Conservation (phyloP, 2,888 invertebrate species). For the Cacoxenus indagator region DNA sequence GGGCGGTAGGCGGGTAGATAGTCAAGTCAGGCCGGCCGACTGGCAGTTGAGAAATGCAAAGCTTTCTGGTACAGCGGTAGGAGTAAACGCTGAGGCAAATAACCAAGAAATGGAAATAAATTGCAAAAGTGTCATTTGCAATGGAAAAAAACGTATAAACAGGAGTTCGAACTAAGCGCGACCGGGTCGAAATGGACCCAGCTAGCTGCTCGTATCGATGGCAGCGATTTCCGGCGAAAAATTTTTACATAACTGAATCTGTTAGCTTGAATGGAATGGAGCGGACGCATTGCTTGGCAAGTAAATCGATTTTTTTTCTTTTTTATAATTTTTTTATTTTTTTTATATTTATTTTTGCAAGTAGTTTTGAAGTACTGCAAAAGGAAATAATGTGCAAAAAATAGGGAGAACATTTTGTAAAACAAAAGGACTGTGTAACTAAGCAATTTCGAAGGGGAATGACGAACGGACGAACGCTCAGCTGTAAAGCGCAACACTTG, state of each 20-base stretch:
- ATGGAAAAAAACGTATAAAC: slow-evolving; percentile 19
- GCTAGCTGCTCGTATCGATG: slow-evolving; percentile 47
- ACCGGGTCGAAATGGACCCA: not conserved
- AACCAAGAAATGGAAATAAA: slow-evolving; percentile 53
- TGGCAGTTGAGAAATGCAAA: slow-evolving; percentile 23
- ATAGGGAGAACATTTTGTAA: not conserved
- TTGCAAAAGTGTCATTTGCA: slow-evolving; percentile 56
- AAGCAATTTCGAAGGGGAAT: slow-evolving; percentile 1
- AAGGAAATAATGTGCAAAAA: not conserved
- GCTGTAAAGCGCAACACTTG: slow-evolving; percentile 17
- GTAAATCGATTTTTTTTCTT: slow-evolving; percentile 10
- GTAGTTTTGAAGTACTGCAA: not conserved
- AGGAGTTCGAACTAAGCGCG: not conserved
- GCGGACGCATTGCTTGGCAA: not conserved
- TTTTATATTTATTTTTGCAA: not conserved
- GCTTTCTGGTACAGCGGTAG: slow-evolving; percentile 37
- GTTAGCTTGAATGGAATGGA: slow-evolving; percentile 6
- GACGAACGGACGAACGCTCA: not conserved
- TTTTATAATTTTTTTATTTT: not conserved
- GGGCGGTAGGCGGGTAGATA: not conserved
- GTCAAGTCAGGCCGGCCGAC: not conserved
- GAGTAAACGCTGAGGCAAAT: slow-evolving; percentile 25
- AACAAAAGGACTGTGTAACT: slow-evolving; percentile 14
- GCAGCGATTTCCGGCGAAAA: slow-evolving; percentile 55
- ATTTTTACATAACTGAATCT: slow-evolving; percentile 21